Base-by-base conservation (phyloP, 2,888 invertebrate genomes). In the Dyspetes luteomarginatus region DNA sequence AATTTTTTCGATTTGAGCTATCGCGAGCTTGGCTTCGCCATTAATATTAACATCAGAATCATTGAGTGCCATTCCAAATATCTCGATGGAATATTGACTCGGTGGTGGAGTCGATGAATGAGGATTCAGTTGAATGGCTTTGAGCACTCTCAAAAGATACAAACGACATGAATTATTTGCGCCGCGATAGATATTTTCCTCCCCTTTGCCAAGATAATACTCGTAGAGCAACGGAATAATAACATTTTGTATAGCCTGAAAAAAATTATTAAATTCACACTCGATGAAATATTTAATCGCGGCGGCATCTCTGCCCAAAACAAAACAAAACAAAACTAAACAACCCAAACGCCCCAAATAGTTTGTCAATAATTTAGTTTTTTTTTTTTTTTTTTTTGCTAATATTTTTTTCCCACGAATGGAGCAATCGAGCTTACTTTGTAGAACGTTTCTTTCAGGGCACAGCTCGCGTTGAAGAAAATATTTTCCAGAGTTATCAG, bases 1-100 rank as follows among this genome's bases (percentile, higher is more conserved):
- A 28, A 89, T 87, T 85, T 89, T 90, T 72, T 90, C 89, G 3
- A 90, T 58, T 75, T 89, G 88, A 0, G 87, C 82, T 30, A 88
- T 76, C 4, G 84, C 85, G 4, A 86, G 48, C 67, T 85, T 88
- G 1, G 90, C 89, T 82, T 90, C 90, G 64, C 86, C 78, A 19
- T 79, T 72, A 43, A 91, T 85, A 7, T 72, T 56, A 2, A 78
- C 24, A 80, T 88, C 77, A 9, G n/a, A 26, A 75, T 92, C 91
- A 17, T 83, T 82, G 48, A 86, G 50, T 36, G 90, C 90, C 83
- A 88, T 80, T 15, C 86, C 85, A 50, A 89, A 90, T 77, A 91
- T 86, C 82, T 89, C 85, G 22, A 90, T 77, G n/a, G 86, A 87
- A 81, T 89, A 87, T 60, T 90, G 88, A 0, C 88, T 86, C 2